Base-by-base conservation (phyloP, 1,140 invertebrate species). In the Brachystomella parvula region DNA sequence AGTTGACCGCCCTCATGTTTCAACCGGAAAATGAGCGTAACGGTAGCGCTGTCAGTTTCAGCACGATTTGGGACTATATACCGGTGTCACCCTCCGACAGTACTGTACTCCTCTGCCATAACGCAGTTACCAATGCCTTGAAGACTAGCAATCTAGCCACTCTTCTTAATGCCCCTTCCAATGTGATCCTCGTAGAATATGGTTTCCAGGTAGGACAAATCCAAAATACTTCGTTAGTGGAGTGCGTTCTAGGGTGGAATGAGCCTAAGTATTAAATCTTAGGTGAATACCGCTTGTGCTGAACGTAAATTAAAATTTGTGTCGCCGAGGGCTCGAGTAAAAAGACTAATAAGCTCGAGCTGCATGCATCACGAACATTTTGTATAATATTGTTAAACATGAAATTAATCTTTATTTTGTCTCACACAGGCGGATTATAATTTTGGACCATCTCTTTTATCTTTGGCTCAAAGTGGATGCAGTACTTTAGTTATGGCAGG, bases 111-210 rank as follows among this genome's bases (percentile, higher is more conserved):
- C 75, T 86, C 0, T 86, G 84, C 76, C 81, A 81, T 17, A 84
- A 84, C 72, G 79, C 79, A 24, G 77, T 82, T 53, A 24, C 24
- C 15, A 84, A 84, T 72, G 79, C 80, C 26, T 77, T 83, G 39
- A 71, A 71, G 24, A 31, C 65, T 15, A 6, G 12, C 28, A 2
- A 66, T 67, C 74, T 73, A 44, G 49, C 35, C 75, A 78, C 65
- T 77, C 77, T 71, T 9, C 73, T 76, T 17, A 79, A 76, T 69
- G 76, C 86, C 67, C 84, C 84, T 26, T 79, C 79, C 19, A 82
- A 84, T 74, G 77, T 85, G 58, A 79, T 86, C 65, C 78, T 86
- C 31, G 81, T 84, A 15, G 84, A 86, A 74, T 86, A 86, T 76
- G 84, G 84, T 35, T 84, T 86, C 76, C 78, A 81, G 76, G 80